Conservation (phyloP, 2,797 vertebrate genomes). For the Carcharodon carcharias region DNA sequence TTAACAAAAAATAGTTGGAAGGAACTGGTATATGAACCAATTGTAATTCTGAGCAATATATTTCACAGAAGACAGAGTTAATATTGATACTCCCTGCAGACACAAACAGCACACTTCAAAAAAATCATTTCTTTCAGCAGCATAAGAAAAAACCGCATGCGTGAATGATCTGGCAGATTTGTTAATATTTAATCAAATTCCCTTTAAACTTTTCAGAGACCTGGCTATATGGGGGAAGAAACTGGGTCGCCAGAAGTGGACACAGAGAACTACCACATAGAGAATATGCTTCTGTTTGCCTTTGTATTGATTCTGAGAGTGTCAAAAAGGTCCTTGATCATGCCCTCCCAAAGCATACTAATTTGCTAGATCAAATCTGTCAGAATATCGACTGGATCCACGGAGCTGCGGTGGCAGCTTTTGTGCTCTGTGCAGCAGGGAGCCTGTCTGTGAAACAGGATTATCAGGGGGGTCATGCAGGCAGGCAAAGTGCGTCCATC, state of each 20-base stretch:
- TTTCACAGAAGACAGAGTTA: constrained; percentile 11
- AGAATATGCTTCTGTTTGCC: constrained; percentile 77
- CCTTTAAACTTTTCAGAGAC: constrained; percentile 66
- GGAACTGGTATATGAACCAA: background rate
- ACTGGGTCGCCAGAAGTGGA: constrained; percentile 69
- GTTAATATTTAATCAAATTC: constrained; percentile 42
- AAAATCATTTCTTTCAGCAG: constrained; percentile 15
- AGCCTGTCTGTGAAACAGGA: constrained; percentile 98
- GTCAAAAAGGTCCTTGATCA: constrained; percentile 95
- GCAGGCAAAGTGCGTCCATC: constrained; percentile 93
- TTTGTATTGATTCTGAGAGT: constrained; percentile 87
- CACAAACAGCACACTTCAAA: background rate
- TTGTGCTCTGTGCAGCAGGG: constrained; percentile 89
- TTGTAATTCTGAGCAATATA: background rate
- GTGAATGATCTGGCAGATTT: constrained; percentile 18
- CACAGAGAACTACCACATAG: constrained; percentile 65
- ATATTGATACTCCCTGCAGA: constrained; percentile 1
- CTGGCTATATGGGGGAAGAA: constrained; percentile 54
- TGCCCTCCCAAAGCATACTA: constrained; percentile 95
- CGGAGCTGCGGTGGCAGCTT: constrained; percentile 79
- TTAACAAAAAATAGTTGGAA: background rate
- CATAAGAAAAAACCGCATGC: background rate
- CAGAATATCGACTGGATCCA: constrained; percentile 90
- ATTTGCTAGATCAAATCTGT: constrained; percentile 99
- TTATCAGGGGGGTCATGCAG: constrained; percentile 94